phyloP scores from a whole-genome alignment of 2,888 invertebrate species.

The Stomorhina lunata region DNA sequence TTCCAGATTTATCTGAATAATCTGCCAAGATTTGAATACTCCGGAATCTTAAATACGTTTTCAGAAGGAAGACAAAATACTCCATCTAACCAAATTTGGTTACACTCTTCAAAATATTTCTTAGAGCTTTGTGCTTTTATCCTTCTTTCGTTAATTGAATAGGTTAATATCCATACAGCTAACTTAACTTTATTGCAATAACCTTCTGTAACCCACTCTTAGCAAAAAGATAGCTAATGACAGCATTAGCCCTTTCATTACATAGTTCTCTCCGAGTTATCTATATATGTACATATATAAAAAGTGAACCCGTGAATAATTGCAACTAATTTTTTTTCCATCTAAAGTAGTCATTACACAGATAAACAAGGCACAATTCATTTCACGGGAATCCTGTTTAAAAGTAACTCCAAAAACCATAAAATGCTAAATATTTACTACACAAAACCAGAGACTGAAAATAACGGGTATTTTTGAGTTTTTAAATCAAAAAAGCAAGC shows the following conservation, averaged over 20 bases:
- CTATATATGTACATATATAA: background rate
- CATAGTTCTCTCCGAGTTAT: background rate
- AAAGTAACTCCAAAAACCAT: too few relatives aligned
- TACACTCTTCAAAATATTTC: background rate
- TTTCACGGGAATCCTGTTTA: too few relatives aligned
- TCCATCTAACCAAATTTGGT: background rate
- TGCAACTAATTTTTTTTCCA: background rate
- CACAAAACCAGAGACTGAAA: too few relatives aligned
- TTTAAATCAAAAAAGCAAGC: too few relatives aligned
- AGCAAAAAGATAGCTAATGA: constrained; percentile 22
- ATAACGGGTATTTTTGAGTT: too few relatives aligned
- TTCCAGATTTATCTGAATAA: background rate
- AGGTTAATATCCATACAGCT: background rate
- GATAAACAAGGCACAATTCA: background rate
- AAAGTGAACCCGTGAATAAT: constrained; percentile 6
- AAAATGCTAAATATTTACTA: background rate
- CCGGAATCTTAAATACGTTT: background rate
- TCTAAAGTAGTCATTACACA: background rate
- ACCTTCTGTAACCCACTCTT: constrained; percentile 2
- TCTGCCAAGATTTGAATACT: background rate
- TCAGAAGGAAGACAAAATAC: background rate
- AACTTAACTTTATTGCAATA: constrained; percentile 21
- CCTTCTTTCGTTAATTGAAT: constrained; percentile 9
- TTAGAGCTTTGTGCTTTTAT: background rate
- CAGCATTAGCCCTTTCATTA: background rate